Base-by-base conservation (phyloP, 2,888 invertebrate species). In the Nomada lathburiana region DNA sequence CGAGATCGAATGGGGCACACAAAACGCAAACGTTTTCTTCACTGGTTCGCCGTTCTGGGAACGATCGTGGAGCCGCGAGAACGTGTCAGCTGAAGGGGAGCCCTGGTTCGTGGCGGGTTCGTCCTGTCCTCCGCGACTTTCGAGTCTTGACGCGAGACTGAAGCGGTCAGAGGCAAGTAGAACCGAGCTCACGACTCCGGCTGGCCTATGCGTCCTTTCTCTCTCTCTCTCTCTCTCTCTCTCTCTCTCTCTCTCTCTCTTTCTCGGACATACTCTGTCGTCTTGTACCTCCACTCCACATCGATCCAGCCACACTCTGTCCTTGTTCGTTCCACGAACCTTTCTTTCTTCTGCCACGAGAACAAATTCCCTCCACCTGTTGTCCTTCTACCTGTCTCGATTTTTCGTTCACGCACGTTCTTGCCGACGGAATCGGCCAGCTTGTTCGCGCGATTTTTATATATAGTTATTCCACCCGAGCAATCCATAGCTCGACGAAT, bases 61-160 rank as follows among this genome's bases (percentile, higher is more conserved):
- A 20, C 26, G 69, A 72, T 26, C 47, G 29, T 53, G 72, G 64
- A 55, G 23, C 62, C 47, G 55, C 68, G 73, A 55, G 64, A 55
- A 69, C 50, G 60, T 42, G 50, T 62, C 50, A 57, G 62, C 44
- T 71, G 62, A 63, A 55, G 69, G 70, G 53, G 29, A 68, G 63
- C n/a, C 11, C 55, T 59, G 57, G 1, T 42, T 16, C 20, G 42
- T 42, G 57, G 62, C 47, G 44, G 47, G 10, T 13, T 63, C 42
- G 71, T 53, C 70, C 59, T 50, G 75, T 90, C 86, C 87, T 88
- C 89, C 86, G 86, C 88, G 86, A 90, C 91, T 91, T 91, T 90
- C 92, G 93, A 92, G 92, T 92, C 92, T 92, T 92, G 90, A 89
- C 91, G 91, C 92, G 90, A 92, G 92, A 93, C 93, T 93, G 92